Conservation (phyloP, 1,140 invertebrate genomes). For the Agraylea sexmaculata region DNA sequence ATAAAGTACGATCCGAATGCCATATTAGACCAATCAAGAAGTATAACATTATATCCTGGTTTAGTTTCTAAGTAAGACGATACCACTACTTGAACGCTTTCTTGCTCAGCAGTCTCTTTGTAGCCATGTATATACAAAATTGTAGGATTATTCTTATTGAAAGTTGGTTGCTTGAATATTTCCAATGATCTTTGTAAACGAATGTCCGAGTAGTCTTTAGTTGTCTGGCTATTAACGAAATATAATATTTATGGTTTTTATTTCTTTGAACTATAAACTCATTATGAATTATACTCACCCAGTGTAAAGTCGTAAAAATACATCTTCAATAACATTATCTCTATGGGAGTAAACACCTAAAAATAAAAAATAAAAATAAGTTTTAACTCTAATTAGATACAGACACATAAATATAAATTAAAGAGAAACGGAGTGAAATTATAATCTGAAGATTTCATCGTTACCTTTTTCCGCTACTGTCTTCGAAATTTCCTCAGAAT, state of each 20-base stretch:
- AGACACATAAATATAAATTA: too few relatives aligned
- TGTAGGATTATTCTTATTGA: conserved; percentile 38
- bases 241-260: neutral
- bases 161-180: conserved; percentile 33
- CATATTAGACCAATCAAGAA: conserved; percentile 22
- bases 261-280: neutral
- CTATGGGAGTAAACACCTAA: conserved; percentile 17
- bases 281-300: conserved; percentile 11
- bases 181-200: conserved; percentile 28
- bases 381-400: too few relatives aligned
- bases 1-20: conserved; percentile 15
- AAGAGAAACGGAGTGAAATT: too few relatives aligned
- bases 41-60: conserved; percentile 13
- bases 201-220: conserved; percentile 33
- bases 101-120: conserved; percentile 42
- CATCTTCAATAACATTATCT: conserved; percentile 17
- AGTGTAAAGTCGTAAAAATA: conserved; percentile 20
- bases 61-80: conserved; percentile 13
- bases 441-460: too few relatives aligned
- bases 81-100: conserved; percentile 39
- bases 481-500: too few relatives aligned
- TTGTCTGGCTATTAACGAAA: conserved; percentile 10
- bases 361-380: conserved; percentile 16
- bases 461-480: too few relatives aligned
- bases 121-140: conserved; percentile 47